phyloP scores from a whole-genome alignment of 2,888 invertebrate species.

The Acrobasis suavella region DNA sequence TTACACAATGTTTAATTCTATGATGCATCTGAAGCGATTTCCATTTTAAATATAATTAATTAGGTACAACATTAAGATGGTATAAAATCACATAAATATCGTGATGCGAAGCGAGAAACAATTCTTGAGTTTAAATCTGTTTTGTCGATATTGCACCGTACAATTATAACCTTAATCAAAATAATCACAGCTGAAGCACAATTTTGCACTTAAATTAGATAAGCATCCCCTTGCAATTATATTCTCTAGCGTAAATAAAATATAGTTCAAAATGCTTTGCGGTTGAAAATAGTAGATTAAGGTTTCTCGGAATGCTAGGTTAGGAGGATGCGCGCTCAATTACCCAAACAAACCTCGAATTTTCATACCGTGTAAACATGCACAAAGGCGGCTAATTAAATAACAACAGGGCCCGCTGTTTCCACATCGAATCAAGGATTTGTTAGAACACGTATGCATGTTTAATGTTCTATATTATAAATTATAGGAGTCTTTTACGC shows the following conservation, averaged over 20 bases:
- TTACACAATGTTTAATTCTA: neutral
- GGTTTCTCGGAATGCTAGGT: slow-evolving; percentile 5
- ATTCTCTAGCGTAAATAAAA: neutral
- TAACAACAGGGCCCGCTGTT: slow-evolving; percentile 22
- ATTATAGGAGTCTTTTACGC: too few relatives aligned
- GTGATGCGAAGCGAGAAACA: neutral
- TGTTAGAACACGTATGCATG: slow-evolving; percentile 12
- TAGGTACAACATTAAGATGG: too few relatives aligned
- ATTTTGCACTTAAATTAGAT: neutral
- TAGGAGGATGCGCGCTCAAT: slow-evolving; percentile 22
- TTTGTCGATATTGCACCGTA: slow-evolving; percentile 9
- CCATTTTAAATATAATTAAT: too few relatives aligned
- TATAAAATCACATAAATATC: neutral
- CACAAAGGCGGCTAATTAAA: slow-evolving; percentile 25
- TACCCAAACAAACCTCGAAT: slow-evolving; percentile 21
- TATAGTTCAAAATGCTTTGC: slow-evolving; percentile 11
- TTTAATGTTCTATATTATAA: neutral
- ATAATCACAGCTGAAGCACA: slow-evolving; percentile 13
- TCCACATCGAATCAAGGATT: slow-evolving; percentile 22
- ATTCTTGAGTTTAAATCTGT: neutral
- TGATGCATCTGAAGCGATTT: neutral
- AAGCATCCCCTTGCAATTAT: neutral
- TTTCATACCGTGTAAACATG: slow-evolving; percentile 23
- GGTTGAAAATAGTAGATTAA: slow-evolving; percentile 4
- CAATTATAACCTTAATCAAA: slow-evolving; percentile 16